Evolutionary conservation across 2,113 vertebrate species (phyloP).

Genomic region (Amphilophus citrinellus): DNA sequence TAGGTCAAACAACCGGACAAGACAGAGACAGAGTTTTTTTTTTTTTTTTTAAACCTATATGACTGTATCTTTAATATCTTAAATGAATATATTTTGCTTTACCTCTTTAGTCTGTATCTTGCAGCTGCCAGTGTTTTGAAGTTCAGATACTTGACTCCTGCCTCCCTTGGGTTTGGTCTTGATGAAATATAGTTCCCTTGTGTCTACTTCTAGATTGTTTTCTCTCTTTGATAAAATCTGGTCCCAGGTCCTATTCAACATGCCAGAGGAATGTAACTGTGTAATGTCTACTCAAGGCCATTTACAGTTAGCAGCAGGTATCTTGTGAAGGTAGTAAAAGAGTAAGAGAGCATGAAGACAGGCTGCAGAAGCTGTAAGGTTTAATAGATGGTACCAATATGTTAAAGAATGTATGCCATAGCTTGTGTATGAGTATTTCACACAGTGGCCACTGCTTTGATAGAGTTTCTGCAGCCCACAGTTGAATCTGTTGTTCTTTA

Average conservation of each 20-base stretch:
- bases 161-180: background rate
- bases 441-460: background rate
- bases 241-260: background rate
- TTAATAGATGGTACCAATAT: background rate
- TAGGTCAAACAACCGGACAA: background rate
- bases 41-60: background rate
- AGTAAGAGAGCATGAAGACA: background rate
- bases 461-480: background rate
- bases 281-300: background rate
- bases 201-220: background rate
- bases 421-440: background rate
- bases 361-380: background rate
- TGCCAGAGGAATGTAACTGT: background rate
- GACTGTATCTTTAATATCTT: background rate
- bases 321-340: background rate
- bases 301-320: background rate
- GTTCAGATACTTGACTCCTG: background rate
- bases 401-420: background rate
- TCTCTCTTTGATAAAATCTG: background rate
- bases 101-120: background rate
- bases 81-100: background rate
- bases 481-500: background rate
- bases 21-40: background rate
- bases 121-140: background rate
- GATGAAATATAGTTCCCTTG: background rate